phyloP scores from a whole-genome alignment of 1,140 invertebrate species.

The Hirudo medicinalis region DNA sequence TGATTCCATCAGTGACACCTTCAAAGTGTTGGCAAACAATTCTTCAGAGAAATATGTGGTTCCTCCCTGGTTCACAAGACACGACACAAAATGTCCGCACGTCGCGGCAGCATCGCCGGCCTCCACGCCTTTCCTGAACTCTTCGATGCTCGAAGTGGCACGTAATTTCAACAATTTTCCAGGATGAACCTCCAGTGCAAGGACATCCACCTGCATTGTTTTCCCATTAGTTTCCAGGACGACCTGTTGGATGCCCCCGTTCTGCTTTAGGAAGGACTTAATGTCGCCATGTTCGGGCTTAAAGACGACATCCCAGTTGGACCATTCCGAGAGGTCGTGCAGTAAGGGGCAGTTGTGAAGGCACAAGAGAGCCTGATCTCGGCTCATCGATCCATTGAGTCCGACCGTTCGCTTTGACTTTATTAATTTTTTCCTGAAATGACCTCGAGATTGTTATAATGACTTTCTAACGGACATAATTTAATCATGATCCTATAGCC shows the following conservation, averaged over 20 bases:
- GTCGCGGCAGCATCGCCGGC: conserved; percentile 23
- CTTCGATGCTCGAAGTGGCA: conserved; percentile 28
- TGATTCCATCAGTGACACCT: conserved; percentile 25
- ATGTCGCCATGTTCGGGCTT: conserved; percentile 34
- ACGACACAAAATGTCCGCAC: conserved; percentile 34
- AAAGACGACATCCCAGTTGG: conserved; percentile 36
- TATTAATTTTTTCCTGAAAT: conserved; percentile 14
- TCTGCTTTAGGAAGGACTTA: conserved; percentile 36
- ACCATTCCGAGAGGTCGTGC: conserved; percentile 33
- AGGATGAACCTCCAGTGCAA: conserved; percentile 32
- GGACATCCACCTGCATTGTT: conserved; percentile 27
- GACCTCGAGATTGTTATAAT: background rate
- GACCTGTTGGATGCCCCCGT: conserved; percentile 29
- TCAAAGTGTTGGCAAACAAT: conserved; percentile 33
- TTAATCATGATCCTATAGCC: background rate
- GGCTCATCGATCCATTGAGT: conserved; percentile 31
- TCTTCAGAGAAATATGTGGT: conserved; percentile 30
- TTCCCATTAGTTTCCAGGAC: conserved; percentile 13
- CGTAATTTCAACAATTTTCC: conserved; percentile 32
- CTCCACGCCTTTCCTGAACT: conserved; percentile 26
- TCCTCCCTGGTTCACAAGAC: conserved; percentile 32
- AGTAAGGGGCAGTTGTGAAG: conserved; percentile 36
- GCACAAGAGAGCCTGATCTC: conserved; percentile 31
- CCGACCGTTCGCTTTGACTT: conserved; percentile 26
- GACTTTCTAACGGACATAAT: background rate